Base-by-base conservation (phyloP, 2,797 vertebrate species). In the Onychomys leucogaster region DNA sequence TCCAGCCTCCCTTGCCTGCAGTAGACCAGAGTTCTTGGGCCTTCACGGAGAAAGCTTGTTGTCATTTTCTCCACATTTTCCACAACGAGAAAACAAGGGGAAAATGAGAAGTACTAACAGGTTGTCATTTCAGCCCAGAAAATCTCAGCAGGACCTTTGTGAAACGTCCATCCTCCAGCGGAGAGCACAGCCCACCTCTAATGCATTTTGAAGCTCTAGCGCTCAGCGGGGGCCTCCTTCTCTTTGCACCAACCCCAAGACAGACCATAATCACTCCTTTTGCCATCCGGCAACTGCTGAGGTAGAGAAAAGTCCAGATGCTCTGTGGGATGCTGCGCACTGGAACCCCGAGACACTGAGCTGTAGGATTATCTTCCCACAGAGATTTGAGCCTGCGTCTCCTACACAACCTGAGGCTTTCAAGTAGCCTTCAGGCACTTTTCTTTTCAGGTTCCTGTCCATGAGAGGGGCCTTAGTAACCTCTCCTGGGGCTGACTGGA, bases 51-150 rank as follows among this genome's bases (percentile, higher is more conserved):
- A 86, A n/a, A 89, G 19, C 43, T 67, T 52, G 67, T 63, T 29
- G 43, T 93, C 89, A 84, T 89, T 96, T 95, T 73, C 76, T 85
- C 16, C 41, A 82, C 77, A 75, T 49, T 77, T 94, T 96, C 78
- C 49, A 59, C 77, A 61, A 94, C 89, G 8, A 93, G 25, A n/a
- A 93, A 97, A 84, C 59, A 61, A n/a, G 37, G 25, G 5, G 12
- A 34, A 57, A 82, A 34, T 84, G 63, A 71, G 90, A 87, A 83
- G n/a, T 46, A 41, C n/a, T 65, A 73, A 81, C 46, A 76, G 78
- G 32, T 85, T 63, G 94, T 76, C 89, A 71, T 0, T 75, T 57
- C 29, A 37, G 89, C 37, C 63, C 29, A n/a, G 78, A 76, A 69
- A 92, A 75, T 86, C 78, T 83, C 77, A 23, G 23, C 75, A n/a